A percentile compares a stretch with the other conserved stretches of the same genome.
Evolutionary conservation across 2,888 invertebrate species (phyloP).

Genomic region (Dicyrtomina minuta): DNA sequence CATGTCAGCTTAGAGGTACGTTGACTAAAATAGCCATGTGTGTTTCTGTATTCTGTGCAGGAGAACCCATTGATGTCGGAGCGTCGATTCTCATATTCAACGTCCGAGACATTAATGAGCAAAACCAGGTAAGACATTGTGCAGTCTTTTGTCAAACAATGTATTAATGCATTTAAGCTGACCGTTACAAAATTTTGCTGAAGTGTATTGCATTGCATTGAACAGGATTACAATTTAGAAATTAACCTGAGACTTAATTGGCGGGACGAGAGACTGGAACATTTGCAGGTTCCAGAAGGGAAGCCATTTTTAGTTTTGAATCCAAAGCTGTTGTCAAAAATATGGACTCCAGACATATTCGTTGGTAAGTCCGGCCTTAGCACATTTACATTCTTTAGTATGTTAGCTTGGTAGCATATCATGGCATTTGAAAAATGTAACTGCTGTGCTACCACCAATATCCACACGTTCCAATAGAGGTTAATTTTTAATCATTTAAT

Average conservation of each 20-base stretch:
- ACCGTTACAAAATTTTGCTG: not conserved
- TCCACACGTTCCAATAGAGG: too few species aligned
- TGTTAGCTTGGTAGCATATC: too few species aligned
- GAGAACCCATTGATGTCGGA: slow-evolving; percentile 46
- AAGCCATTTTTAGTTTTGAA: slow-evolving; percentile 21
- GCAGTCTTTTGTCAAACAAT: too few species aligned
- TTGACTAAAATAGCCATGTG: too few species aligned
- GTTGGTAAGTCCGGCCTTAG: slow-evolving; percentile 28
- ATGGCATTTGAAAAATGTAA: too few species aligned
- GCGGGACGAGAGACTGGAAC: slow-evolving; percentile 30
- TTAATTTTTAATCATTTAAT: too few species aligned
- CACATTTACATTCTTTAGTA: too few species aligned
- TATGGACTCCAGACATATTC: slow-evolving; percentile 36
- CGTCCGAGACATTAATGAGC: slow-evolving; percentile 51
- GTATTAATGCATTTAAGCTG: not conserved
- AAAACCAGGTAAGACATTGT: slow-evolving; percentile 42
- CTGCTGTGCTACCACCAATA: too few species aligned
- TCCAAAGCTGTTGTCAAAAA: slow-evolving; percentile 12
- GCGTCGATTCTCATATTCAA: slow-evolving; percentile 49
- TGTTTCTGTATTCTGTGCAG: slow-evolving; percentile 14
- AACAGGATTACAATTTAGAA: slow-evolving; percentile 27
- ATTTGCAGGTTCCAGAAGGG: not conserved
- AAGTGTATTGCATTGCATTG: too few species aligned
- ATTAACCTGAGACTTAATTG: slow-evolving; percentile 37
- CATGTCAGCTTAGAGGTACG: too few species aligned